Evolutionary conservation across 2,113 vertebrate genomes (phyloP), one percentile per base, ranked within the genome.

Genomic region (Hipposideros armiger): DNA sequence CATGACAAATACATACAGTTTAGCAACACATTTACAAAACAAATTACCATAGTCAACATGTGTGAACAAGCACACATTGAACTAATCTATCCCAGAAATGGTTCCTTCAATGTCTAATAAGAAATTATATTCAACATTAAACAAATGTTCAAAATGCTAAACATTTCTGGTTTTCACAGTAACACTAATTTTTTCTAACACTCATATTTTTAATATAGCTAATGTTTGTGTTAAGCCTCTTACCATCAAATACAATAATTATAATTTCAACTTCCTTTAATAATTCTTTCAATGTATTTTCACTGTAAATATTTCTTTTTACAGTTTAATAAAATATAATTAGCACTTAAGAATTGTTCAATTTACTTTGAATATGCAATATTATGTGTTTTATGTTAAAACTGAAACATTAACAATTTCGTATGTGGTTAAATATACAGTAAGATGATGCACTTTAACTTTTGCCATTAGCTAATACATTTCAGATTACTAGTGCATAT

Each of bases 51-150:
- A 20, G 42, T 85, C 70, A 90, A 87, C n/a, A 76, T 24, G 16
- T 82, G 26, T 91, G 64, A 97, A 87, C 36, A 95, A 91, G 50
- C 69, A 66, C 28, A 90, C 13, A 69, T 10, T 81, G 58, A 77
- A 87, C 22, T 50, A 73, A n/a, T 73, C 24, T 74, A 54, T 36
- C 8, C 70, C 42, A 74, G 60, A 91, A 95, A 94, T 73, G 22
- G 28, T 62, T 93, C 54, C 62, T 91, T 95, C 62, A 91, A 54
- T 56, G 13, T 90, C 84, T 81, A 94, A 94, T 87, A 90, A 90
- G 42, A 97, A 93, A 78, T 92, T 58, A 74, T 73, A 74, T 62
- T 82, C 74, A 92, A 54, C 40, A 87, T 88, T 90, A 85, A 95
- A 87, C 42, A 60, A 67, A 87, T 47, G 32, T 28, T 92, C 70